Percentiles rank a stretch among this genome's conserved stretches.
Conservation (phyloP, 2,797 vertebrate species). For the Megaceryle alcyon region DNA sequence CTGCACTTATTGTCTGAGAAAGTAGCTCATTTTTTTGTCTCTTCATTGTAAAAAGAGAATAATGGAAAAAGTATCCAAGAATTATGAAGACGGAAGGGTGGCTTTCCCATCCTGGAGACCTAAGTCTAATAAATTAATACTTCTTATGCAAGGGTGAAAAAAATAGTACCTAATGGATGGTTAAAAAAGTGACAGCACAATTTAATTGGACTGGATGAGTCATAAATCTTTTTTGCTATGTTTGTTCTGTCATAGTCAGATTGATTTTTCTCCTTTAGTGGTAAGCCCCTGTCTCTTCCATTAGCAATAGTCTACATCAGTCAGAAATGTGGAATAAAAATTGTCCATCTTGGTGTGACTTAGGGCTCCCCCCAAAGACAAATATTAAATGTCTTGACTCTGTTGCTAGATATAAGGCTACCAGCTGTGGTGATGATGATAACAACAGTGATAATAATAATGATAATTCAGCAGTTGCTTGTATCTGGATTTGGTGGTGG, state of each 20-base stretch:
- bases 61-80: neutral
- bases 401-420: neutral
- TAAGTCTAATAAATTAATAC: neutral
- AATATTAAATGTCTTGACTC: neutral
- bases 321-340: neutral
- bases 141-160: neutral
- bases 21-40: neutral
- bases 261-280: neutral
- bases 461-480: neutral
- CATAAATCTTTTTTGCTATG: constrained; percentile 24
- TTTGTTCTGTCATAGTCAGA: neutral
- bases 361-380: neutral
- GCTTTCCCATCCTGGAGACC: neutral
- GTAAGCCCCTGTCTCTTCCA: neutral
- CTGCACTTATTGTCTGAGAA: neutral
- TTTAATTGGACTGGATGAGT: constrained; percentile 44
- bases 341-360: neutral
- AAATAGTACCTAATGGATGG: neutral
- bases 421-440: neutral
- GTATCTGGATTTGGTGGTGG: neutral
- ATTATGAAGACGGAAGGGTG: neutral
- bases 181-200: constrained; percentile 12
- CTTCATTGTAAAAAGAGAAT: neutral
- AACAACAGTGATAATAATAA: neutral
- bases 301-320: neutral